Evolutionary conservation across 2,888 invertebrate species (phyloP).

Genomic region (Orchesellides sinensis): DNA sequence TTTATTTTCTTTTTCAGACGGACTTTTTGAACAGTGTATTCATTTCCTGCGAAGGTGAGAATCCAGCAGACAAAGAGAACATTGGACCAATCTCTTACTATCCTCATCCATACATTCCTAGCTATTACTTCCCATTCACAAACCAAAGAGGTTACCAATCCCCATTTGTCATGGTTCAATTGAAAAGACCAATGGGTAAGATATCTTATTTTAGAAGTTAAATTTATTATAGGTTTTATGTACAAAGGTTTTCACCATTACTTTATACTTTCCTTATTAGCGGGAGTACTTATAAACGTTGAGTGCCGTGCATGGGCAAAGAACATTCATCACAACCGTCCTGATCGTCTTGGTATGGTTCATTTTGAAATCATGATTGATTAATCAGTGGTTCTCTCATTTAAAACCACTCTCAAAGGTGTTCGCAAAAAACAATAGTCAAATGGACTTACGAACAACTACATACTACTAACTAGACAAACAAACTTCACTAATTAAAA

Average conservation of each 20-base stretch:
- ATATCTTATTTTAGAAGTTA: not conserved
- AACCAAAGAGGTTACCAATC: constrained; percentile 92
- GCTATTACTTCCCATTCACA: constrained; percentile 91
- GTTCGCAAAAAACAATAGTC: constrained; percentile 55
- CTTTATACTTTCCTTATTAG: not conserved
- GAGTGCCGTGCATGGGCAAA: constrained; percentile 96
- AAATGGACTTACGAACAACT: constrained; percentile 31
- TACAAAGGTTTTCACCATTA: not conserved
- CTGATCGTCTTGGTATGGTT: constrained; percentile 93
- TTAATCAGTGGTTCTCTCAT: constrained; percentile 78
- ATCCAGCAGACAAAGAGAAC: constrained; percentile 94
- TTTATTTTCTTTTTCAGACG: constrained; percentile 20
- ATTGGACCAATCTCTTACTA: constrained; percentile 82
- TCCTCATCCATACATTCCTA: constrained; percentile 90
- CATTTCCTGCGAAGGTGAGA: constrained; percentile 97
- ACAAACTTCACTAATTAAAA: constrained; percentile 7
- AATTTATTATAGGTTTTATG: not conserved
- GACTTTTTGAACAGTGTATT: constrained; percentile 83
- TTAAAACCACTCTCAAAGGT: constrained; percentile 44
- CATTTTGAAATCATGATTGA: constrained; percentile 97
- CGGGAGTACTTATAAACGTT: constrained; percentile 93
- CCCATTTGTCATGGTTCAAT: constrained; percentile 92
- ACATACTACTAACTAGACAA: constrained; percentile 16
- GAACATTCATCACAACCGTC: constrained; percentile 91
- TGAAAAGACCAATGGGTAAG: constrained; percentile 76